Conservation (phyloP, 2,113 vertebrate genomes). For the Lophius piscatorius region DNA sequence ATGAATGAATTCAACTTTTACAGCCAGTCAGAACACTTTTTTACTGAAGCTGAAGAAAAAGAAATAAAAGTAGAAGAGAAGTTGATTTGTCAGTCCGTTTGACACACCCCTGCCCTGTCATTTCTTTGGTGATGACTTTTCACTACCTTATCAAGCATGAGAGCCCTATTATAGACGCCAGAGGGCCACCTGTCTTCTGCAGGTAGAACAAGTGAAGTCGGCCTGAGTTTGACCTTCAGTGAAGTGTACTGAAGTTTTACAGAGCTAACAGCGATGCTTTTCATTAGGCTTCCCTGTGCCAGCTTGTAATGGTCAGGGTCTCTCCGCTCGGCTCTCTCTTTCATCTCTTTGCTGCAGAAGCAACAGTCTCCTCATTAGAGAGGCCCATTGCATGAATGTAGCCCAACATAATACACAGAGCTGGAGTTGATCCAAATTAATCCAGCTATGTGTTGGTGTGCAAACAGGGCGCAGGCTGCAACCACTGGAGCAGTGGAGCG, state of each 20-base stretch:
- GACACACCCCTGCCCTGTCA: not conserved
- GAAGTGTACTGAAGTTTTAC: conserved; percentile 60
- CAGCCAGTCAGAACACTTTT: no score
- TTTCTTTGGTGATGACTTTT: conserved; percentile 36
- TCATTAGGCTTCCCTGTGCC: conserved; percentile 64
- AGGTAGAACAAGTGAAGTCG: conserved; percentile 34
- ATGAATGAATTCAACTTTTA: no score
- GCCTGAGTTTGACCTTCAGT: conserved; percentile 50
- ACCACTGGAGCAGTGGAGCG: conserved; percentile 29
- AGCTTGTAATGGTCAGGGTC: conserved; percentile 54
- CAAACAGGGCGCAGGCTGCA: conserved; percentile 23
- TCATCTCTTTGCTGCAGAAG: conserved; percentile 64
- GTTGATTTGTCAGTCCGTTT: conserved; percentile 4
- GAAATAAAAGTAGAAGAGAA: no score
- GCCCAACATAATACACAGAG: conserved; percentile 50
- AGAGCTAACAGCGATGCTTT: conserved; percentile 53
- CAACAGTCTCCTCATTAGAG: conserved; percentile 71
- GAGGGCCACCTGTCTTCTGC: conserved; percentile 57
- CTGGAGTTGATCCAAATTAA: conserved; percentile 59
- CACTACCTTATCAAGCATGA: conserved; percentile 21
- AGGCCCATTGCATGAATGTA: conserved; percentile 63
- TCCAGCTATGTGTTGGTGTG: conserved; percentile 35
- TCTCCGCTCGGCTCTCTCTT: conserved; percentile 61
- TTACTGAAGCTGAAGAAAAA: no score
- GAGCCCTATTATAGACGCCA: conserved; percentile 25